phyloP scores from a whole-genome alignment of 2,113 vertebrate species.

The Rattus norvegicus region GRCr8 NC_086019.1:181870501-181871000 shows the following conservation, averaged over 20 bases:
- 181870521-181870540: neutral
- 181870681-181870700: neutral
- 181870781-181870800: neutral
- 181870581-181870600: neutral
- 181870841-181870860: conserved; percentile 24
- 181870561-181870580: neutral
- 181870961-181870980: conserved; percentile 95
- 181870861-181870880: neutral
- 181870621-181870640: neutral
- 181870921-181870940: conserved; percentile 68
- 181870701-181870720: conserved; percentile 14
- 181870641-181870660: neutral
- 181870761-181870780: neutral
- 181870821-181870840: conserved; percentile 30
- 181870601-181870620: neutral
- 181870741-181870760: neutral
- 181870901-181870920: neutral
- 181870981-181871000: conserved; percentile 97
- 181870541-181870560: neutral
- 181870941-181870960: conserved; percentile 99
- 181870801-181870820: conserved; percentile 14
- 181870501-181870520: neutral
- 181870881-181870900: neutral
- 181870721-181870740: neutral
- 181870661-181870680: neutral